These are phyloP conservation scores for Drosophila insularis DNA, from an alignment of 1,140 invertebrate species.

Conservation along the genomic window DNA sequence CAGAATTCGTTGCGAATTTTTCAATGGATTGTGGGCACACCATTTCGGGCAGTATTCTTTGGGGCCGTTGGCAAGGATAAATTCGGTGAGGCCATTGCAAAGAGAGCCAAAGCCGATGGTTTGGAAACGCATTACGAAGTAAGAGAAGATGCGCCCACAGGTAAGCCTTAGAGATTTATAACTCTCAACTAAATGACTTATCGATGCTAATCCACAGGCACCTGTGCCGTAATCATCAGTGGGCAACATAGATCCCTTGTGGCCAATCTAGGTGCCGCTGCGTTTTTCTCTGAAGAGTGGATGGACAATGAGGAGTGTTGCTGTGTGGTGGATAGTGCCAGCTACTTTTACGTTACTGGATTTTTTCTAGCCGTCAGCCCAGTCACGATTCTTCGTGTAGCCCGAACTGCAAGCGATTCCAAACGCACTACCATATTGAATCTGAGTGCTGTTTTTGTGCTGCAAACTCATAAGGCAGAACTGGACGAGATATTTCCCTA, in stretches of 20 bases:
- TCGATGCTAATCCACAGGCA: constrained; percentile 83
- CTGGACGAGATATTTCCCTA: constrained; percentile 36
- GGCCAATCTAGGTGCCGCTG: constrained; percentile 63
- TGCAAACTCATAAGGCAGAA: constrained; percentile 31
- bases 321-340: constrained; percentile 42
- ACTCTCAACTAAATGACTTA: neutral
- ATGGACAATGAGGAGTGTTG: constrained; percentile 47
- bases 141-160: constrained; percentile 88
- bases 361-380: constrained; percentile 62
- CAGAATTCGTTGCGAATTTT: constrained; percentile 96
- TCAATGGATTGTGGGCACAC: constrained; percentile 95
- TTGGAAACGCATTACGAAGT: constrained; percentile 94
- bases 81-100: constrained; percentile 92
- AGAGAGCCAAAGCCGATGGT: constrained; percentile 91
- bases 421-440: constrained; percentile 48
- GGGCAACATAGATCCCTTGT: constrained; percentile 50
- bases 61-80: constrained; percentile 97
- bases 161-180: neutral
- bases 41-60: constrained; percentile 92
- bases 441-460: constrained; percentile 62
- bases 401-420: constrained; percentile 17
- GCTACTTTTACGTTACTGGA: constrained; percentile 55
- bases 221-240: constrained; percentile 91
- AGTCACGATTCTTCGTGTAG: constrained; percentile 17
- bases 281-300: constrained; percentile 44